These are phyloP conservation scores for Oncorhynchus nerka DNA, from an alignment of 2,113 vertebrate genomes.

Conservation along the genomic window DNA sequence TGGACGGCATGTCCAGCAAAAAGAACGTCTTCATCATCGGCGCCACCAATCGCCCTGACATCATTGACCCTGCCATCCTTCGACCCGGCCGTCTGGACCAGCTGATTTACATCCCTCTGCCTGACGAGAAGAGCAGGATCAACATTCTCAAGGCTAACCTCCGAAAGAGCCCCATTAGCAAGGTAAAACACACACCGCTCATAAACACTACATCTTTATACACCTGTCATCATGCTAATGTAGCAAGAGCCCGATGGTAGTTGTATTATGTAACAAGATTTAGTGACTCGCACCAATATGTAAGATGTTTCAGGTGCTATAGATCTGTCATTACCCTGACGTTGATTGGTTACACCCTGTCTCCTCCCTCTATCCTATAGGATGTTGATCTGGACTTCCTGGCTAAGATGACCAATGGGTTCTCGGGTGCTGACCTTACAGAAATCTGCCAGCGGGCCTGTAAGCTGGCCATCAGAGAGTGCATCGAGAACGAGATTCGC, in stretches of 20 bases:
- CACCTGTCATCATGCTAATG: background rate
- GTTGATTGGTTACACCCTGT: background rate
- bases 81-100: conserved; percentile 95
- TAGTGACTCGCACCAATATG: too few species aligned
- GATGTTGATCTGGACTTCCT: conserved; percentile 95
- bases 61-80: conserved; percentile 96
- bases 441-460: conserved; percentile 98
- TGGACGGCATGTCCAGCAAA: conserved; percentile 99
- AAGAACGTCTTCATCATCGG: conserved; percentile 99
- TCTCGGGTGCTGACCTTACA: conserved; percentile 95
- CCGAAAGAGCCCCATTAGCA: conserved; percentile 95
- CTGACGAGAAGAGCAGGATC: conserved; percentile 95
- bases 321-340: background rate
- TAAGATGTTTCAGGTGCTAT: too few species aligned
- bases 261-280: too few species aligned
- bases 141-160: conserved; percentile 96
- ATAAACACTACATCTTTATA: too few species aligned
- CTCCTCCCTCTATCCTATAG: conserved; percentile 54
- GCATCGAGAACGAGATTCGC: conserved; percentile 95
- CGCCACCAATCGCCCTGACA: conserved; percentile 98
- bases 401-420: conserved; percentile 98
- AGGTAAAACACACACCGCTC: conserved; percentile 69
- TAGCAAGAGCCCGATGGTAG: too few species aligned
- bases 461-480: conserved; percentile 95
- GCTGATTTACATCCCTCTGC: conserved; percentile 97